Conservation (phyloP, 2,113 vertebrate species). For the Willisornis vidua region DNA sequence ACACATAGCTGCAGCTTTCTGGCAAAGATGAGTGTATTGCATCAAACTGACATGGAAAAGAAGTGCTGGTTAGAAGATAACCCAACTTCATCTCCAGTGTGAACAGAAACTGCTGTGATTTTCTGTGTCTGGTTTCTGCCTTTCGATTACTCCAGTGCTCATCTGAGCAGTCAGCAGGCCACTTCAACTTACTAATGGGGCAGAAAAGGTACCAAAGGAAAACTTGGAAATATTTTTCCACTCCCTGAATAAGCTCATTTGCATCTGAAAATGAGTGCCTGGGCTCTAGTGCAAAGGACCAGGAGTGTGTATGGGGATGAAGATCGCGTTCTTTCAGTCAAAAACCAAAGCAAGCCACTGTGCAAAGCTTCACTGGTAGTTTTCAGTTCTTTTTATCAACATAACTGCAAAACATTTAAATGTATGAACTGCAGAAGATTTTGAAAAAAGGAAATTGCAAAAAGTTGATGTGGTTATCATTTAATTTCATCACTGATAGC, state of each 20-base stretch:
- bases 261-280: neutral
- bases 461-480: neutral
- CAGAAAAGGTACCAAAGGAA: neutral
- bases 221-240: neutral
- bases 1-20: neutral
- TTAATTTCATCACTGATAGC: neutral
- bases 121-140: neutral
- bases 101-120: neutral
- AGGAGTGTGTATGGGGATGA: neutral
- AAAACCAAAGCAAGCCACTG: neutral
- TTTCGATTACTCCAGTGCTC: neutral
- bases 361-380: neutral
- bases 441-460: neutral
- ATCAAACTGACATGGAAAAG: neutral
- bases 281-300: accelerated
- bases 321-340: neutral
- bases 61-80: neutral
- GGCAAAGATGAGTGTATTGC: neutral
- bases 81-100: neutral
- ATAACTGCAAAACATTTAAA: neutral
- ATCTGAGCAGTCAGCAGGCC: neutral
- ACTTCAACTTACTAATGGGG: neutral
- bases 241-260: neutral
- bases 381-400: neutral
- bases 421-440: neutral